Base-by-base conservation (phyloP, 2,797 vertebrate species). In the Petrocephalus schoutedeni region DNA sequence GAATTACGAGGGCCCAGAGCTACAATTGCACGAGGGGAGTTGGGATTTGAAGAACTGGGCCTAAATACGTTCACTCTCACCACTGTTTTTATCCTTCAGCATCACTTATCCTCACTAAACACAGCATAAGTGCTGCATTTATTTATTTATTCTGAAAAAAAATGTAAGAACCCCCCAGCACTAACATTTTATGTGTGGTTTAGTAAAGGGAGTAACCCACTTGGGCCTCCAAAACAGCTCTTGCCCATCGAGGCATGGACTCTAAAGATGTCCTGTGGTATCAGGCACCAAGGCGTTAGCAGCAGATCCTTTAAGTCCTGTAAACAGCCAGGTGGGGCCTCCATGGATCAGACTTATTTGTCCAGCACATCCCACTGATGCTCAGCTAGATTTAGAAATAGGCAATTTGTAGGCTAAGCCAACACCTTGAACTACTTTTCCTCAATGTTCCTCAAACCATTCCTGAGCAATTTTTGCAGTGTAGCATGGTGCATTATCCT, bases 1-100 rank as follows among this genome's bases (percentile, higher is more conserved):
- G 59, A 85, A 53, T 87, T 89, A 86, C 9, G 64, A 86, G 58
- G 9, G 14, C 80, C 88, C 87, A 14, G 80, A 71, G 86, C 61
- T 28, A 36, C 86, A 56, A 21, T 74, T 19, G 23, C 41, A 14
- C n/a, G 32, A n/a, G 14, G 83, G 57, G 23, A 41, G 36, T n/a
- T 14, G 77, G 74, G 80, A 56, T 56, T 64, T 36, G 21, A 85
- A 84, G 77, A 32, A 59, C 49, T 53, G 14, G 51, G 21, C 59
- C 51, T 84, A 87, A 87, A 86, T 84, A 64, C 77, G 41, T 87
- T 67, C 51, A 53, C 87, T 36, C 83, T 49, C 19, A 51, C 71
- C 59, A 23, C 53, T n/a, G 51, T 23, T 87, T 87, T 86, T 74
- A 80, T 74, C 9, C 36, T 85, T 57, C 82, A 77, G 59, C 51